phyloP scores from a whole-genome alignment of 2,113 vertebrate species.

The Haliaeetus leucogaster region DNA sequence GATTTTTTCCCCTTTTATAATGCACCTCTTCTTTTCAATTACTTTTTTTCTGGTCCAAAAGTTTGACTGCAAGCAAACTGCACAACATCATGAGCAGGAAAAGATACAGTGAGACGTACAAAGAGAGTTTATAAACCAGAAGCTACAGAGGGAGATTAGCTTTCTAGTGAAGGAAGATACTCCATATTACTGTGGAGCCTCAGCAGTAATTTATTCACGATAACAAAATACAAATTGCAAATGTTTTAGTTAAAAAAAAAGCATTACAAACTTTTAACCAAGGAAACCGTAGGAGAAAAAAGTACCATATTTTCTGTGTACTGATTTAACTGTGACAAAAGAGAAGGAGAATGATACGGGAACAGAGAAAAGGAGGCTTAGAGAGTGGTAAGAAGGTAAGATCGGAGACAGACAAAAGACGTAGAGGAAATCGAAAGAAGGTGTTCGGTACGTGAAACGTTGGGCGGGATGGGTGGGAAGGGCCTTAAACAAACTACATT shows the following conservation, averaged over 20 bases:
- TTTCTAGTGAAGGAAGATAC: background rate
- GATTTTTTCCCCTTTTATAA: background rate
- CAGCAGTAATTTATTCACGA: background rate
- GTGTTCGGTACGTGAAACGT: background rate
- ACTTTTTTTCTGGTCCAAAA: background rate
- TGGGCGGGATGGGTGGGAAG: background rate
- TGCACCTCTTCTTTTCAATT: background rate
- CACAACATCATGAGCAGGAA: background rate
- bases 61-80: background rate
- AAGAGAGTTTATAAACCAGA: background rate
- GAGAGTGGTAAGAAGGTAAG: background rate
- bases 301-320: background rate
- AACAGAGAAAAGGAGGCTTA: background rate
- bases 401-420: background rate
- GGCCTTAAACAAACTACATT: background rate
- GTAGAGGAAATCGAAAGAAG: background rate
- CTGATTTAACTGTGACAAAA: background rate
- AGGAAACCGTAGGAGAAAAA: background rate
- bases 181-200: background rate
- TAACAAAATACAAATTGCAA: background rate
- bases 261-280: background rate
- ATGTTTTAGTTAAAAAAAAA: fast-evolving
- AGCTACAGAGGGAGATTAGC: background rate
- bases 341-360: background rate
- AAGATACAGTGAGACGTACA: background rate